Evolutionary conservation across 2,113 vertebrate genomes (phyloP).

Genomic region (Halcyon senegalensis): DNA sequence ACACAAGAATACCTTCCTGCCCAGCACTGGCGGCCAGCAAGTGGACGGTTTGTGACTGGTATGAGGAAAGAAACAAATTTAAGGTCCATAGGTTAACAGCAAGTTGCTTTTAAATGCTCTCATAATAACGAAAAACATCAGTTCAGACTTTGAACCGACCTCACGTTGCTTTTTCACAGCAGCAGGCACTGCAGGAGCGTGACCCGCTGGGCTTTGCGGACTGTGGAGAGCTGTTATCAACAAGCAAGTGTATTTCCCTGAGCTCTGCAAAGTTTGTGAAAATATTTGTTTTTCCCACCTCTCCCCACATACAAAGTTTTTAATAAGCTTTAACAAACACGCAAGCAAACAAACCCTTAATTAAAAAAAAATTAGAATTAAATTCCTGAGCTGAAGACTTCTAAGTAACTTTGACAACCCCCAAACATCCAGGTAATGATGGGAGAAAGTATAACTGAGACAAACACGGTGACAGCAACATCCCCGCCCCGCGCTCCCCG

Average conservation of each 20-base stretch:
- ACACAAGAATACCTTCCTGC: not conserved
- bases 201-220: not conserved
- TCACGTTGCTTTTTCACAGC: not conserved
- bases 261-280: not conserved
- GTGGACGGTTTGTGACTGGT: not conserved
- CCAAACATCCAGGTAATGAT: not conserved
- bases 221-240: not conserved
- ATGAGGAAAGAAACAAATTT: not conserved
- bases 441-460: not conserved
- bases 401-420: not conserved
- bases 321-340: constrained; percentile 34
- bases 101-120: not conserved
- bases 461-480: fast-evolving
- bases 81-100: not conserved
- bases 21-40: not conserved
- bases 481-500: not conserved
- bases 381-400: constrained; percentile 27
- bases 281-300: constrained; percentile 5
- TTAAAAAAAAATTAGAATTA: not conserved
- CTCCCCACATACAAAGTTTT: not conserved
- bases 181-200: not conserved
- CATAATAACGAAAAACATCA: not conserved
- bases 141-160: not conserved
- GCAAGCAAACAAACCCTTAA: constrained; percentile 33
- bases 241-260: not conserved